phyloP scores from a whole-genome alignment of 2,888 invertebrate species.

The Gerris lacustris region DNA sequence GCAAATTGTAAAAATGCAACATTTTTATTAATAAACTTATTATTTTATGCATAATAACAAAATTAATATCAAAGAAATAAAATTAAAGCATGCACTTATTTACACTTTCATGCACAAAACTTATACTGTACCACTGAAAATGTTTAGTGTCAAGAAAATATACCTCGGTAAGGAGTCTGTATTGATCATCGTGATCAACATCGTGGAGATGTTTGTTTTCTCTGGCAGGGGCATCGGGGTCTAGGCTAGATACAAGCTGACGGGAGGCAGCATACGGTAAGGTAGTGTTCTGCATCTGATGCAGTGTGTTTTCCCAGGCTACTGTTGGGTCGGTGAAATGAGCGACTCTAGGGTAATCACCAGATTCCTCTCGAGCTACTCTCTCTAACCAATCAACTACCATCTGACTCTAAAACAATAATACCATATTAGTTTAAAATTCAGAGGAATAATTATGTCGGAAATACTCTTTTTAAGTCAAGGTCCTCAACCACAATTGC shows the following conservation, averaged over 20 bases:
- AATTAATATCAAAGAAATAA: too few relatives aligned
- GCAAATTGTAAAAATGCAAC: too few relatives aligned
- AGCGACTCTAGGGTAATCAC: constrained; percentile 40
- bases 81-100: too few relatives aligned
- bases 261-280: constrained; percentile 37
- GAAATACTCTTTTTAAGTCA: neutral
- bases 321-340: constrained; percentile 71
- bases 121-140: too few relatives aligned
- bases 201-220: constrained; percentile 69
- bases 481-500: too few relatives aligned
- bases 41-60: too few relatives aligned
- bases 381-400: constrained; percentile 88
- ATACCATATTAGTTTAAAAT: constrained; percentile 24
- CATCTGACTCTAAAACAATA: constrained; percentile 51
- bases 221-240: constrained; percentile 79
- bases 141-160: neutral
- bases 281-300: constrained; percentile 48
- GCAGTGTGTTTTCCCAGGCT: constrained; percentile 85
- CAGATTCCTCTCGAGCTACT: constrained; percentile 49
- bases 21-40: too few relatives aligned
- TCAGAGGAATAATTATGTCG: constrained; percentile 35
- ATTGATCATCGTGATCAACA: constrained; percentile 49
- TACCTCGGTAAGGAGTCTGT: constrained; percentile 24
- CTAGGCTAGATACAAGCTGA: constrained; percentile 55
- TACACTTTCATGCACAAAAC: too few relatives aligned